Conservation (phyloP, 1,140 invertebrate genomes). For the Homarus americanus region DNA sequence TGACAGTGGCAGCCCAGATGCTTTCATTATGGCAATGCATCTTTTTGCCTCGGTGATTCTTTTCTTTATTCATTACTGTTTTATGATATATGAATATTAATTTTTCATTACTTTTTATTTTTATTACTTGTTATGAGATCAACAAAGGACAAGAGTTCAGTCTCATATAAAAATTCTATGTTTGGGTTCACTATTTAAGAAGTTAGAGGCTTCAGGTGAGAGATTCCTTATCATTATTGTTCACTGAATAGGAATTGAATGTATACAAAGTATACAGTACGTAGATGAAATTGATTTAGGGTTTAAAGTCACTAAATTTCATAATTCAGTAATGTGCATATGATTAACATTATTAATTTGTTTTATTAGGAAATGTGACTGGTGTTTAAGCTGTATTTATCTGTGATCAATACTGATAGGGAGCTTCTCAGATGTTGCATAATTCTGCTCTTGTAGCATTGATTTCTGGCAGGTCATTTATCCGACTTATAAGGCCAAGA, state of each 20-base stretch:
- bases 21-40: not conserved
- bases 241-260: not conserved
- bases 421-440: not conserved
- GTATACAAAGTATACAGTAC: no score
- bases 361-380: no score
- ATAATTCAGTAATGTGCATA: no score
- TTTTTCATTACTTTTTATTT: not conserved
- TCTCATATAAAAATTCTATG: not conserved
- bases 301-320: no score
- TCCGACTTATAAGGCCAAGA: constrained; percentile 41
- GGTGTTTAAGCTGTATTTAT: no score
- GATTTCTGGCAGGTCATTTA: constrained; percentile 35
- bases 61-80: not conserved
- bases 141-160: not conserved
- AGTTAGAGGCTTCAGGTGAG: not conserved
- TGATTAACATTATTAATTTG: no score
- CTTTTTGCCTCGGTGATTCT: not conserved
- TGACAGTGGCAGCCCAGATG: constrained; percentile 17
- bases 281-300: no score
- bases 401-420: not conserved
- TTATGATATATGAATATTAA: not conserved
- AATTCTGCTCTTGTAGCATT: constrained; percentile 7
- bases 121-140: not conserved
- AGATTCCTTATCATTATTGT: not conserved
- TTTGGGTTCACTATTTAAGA: not conserved